Percentiles rank a stretch among this genome's conserved stretches.
Conservation (phyloP, 2,113 vertebrate genomes). For the Psammodynastes pulverulentus region DNA sequence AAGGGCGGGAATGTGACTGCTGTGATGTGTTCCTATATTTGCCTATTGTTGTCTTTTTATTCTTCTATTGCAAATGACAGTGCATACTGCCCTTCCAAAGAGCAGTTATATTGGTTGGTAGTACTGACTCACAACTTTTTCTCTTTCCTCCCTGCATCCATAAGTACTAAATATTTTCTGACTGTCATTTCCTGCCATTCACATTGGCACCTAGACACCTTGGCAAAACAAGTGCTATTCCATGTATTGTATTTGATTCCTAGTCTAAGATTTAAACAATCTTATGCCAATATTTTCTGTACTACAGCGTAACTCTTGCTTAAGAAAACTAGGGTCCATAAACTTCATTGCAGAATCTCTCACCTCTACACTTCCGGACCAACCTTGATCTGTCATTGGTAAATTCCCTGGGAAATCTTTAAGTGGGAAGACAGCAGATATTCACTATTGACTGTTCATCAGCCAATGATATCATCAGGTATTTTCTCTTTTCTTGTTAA, state of each 20-base stretch:
- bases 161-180: not conserved
- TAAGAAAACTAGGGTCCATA: not conserved
- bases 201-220: not conserved
- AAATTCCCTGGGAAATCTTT: not conserved
- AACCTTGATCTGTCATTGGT: not conserved
- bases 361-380: not conserved
- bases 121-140: not conserved
- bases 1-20: constrained; percentile 45
- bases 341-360: not conserved
- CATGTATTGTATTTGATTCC: not conserved
- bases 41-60: constrained; percentile 10
- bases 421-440: not conserved
- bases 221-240: not conserved
- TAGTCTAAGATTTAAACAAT: not conserved
- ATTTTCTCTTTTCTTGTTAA: not conserved
- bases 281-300: not conserved
- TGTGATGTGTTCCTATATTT: constrained; percentile 50
- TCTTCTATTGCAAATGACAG: not conserved
- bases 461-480: not conserved
- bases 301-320: not conserved
- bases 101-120: not conserved
- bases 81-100: not conserved
- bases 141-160: not conserved
- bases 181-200: not conserved
- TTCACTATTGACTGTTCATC: not conserved